Evolutionary conservation across 2,888 invertebrate species (phyloP).

Genomic region (Ptychoptera albimana): DNA sequence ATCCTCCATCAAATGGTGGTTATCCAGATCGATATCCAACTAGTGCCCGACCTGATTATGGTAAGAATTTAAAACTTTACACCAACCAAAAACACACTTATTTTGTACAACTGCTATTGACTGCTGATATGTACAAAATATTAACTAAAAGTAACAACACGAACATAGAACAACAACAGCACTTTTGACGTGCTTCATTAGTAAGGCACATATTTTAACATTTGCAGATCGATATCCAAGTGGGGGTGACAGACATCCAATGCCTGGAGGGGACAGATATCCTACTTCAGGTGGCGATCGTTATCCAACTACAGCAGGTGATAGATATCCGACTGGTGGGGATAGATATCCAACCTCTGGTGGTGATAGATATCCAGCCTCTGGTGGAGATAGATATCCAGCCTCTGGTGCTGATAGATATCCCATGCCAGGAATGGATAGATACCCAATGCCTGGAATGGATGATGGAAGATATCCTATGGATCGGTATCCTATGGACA

Average conservation of each 20-base stretch:
- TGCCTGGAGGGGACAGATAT: slow-evolving; percentile 23
- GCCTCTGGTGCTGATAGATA: slow-evolving; percentile 24
- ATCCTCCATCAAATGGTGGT: slow-evolving; percentile 20
- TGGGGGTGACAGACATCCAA: slow-evolving; percentile 23
- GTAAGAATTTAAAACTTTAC: slow-evolving; percentile 11
- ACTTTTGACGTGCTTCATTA: too few relatives aligned
- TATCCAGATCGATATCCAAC: slow-evolving; percentile 26
- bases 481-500: slow-evolving; percentile 31
- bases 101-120: slow-evolving; percentile 1
- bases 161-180: too few relatives aligned
- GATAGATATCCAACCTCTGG: slow-evolving; percentile 17
- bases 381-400: slow-evolving; percentile 32
- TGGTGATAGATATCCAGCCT: slow-evolving; percentile 29
- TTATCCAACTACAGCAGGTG: slow-evolving; percentile 22
- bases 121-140: slow-evolving; percentile 6
- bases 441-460: slow-evolving; percentile 16
- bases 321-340: slow-evolving; percentile 31
- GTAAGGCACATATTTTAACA: too few relatives aligned
- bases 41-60: slow-evolving; percentile 35
- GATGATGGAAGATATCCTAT: slow-evolving; percentile 38
- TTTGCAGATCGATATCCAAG: slow-evolving; percentile 10
- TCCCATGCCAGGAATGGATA: slow-evolving; percentile 23
- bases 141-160: too few relatives aligned
- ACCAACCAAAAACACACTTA: slow-evolving; percentile 11
- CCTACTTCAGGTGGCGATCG: slow-evolving; percentile 23